Evolutionary conservation across 2,888 invertebrate species (phyloP), one percentile per base, ranked within the genome.

Genomic region (Oeneis ivallda): DNA sequence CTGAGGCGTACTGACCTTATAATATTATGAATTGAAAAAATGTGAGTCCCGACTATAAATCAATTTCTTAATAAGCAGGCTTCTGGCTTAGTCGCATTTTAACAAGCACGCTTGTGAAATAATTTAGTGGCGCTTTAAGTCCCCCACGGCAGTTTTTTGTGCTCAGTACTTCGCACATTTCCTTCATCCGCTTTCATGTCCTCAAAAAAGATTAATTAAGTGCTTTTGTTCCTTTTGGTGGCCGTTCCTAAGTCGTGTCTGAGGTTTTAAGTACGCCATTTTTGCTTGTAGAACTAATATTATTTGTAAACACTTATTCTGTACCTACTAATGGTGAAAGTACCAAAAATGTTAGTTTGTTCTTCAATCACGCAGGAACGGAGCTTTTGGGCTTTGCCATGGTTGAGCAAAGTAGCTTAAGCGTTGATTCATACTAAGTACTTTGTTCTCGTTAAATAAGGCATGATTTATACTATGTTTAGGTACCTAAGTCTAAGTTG

Each of bases 171-270:
- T 77, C 79, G 82, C 77, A 78, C 77, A 66, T 66, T 59, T 61
- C 80, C 61, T 79, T 80, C 81, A 79, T 82, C 73, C 76, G 78
- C 80, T 81, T 84, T 84, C 79, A 80, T 82, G 79, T 77, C 77
- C 79, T 81, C 75, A 85, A 85, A 84, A 85, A 84, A 87, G 88
- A 86, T 88, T 88, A 88, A 89, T 89, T 87, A 86, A 84, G 84
- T 83, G 79, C 76, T 76, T 81, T 85, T 86, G 84, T 86, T 83
- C 78, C 74, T 74, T 79, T 75, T 76, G 79, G 81, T 78, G 72
- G 77, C 79, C 76, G 79, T 85, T 83, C 83, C 80, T 82, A 79
- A 78, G 80, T 76, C 60, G 47, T 61, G 73, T 76, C 72, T 74
- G 74, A 72, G 71, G 75, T 69, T 60, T 59, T 60, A 39, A 50